These are phyloP conservation scores for Thaleichthys pacificus DNA, from an alignment of 2,797 vertebrate genomes.

Conservation along the genomic window DNA sequence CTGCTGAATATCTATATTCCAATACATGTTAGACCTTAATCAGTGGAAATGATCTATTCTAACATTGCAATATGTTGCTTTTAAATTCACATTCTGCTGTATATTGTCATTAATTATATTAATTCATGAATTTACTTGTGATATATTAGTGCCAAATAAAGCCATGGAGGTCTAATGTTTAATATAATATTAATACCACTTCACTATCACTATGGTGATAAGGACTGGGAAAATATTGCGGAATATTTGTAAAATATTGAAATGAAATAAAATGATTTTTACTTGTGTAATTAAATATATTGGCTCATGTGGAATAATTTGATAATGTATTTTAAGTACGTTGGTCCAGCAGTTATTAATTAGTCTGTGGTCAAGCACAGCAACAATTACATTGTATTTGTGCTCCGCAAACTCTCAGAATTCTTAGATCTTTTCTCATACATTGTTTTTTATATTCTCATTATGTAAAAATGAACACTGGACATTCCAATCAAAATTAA, in stretches of 20 bases:
- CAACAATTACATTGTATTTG: too few species aligned
- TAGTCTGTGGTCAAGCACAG: too few species aligned
- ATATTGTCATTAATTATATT: neutral
- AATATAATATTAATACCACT: conserved; percentile 5
- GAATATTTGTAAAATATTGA: conserved; percentile 1
- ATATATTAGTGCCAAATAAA: conserved; percentile 3
- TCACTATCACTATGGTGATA: neutral
- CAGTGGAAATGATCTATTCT: too few species aligned
- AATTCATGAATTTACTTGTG: neutral
- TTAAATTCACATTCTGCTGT: neutral
- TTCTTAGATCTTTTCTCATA: neutral
- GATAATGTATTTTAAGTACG: too few species aligned
- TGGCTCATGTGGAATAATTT: neutral
- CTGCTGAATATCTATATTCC: too few species aligned
- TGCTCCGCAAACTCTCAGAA: neutral
- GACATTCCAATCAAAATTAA: conserved; percentile 1
- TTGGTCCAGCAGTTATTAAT: too few species aligned
- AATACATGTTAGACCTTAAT: too few species aligned
- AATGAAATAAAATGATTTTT: neutral
- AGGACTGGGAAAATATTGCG: neutral
- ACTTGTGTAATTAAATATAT: neutral
- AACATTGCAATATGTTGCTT: neutral
- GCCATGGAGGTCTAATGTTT: neutral
- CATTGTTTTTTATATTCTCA: neutral
- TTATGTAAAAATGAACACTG: neutral